Conservation (phyloP, 2,888 invertebrate species). For the Falcaria lacertinaria region DNA sequence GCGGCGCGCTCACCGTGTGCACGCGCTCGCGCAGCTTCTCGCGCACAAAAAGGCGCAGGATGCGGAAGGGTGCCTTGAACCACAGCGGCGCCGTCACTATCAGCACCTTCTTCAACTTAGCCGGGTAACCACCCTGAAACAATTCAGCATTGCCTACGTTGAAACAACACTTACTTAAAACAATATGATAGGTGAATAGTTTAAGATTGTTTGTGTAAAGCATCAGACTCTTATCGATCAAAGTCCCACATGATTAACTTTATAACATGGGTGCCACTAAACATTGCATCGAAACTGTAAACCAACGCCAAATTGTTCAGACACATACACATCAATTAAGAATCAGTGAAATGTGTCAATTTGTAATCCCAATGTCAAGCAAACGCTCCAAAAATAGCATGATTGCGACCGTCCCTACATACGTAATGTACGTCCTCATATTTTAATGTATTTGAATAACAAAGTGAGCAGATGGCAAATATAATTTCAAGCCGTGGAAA, state of each 20-base stretch:
- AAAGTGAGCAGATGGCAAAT: not conserved
- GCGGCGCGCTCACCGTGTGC: conserved; percentile 95
- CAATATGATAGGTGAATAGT: too few species aligned
- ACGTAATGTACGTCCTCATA: not conserved
- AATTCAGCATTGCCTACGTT: conserved; percentile 16
- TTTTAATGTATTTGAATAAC: conserved; percentile 1
- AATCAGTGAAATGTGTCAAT: too few species aligned
- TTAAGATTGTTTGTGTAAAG: too few species aligned
- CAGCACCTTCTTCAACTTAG: conserved; percentile 96
- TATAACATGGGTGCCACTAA: too few species aligned
- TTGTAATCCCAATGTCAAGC: not conserved
- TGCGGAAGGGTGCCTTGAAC: conserved; percentile 99
- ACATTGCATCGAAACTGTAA: too few species aligned
- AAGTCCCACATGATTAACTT: too few species aligned
- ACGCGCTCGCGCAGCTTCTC: conserved; percentile 97
- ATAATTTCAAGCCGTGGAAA: not conserved
- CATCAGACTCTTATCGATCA: too few species aligned
- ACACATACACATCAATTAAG: too few species aligned
- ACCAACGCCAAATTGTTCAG: too few species aligned
- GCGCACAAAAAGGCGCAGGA: conserved; percentile 94
- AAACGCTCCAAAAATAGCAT: not conserved
- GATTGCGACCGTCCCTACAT: too few species aligned
- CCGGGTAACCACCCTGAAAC: conserved; percentile 96
- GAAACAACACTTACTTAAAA: too few species aligned
- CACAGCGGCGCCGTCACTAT: conserved; percentile 98